Evolutionary conservation across 2,888 invertebrate species (phyloP).

Genomic region (Poecilobothrus nobilitatus): DNA sequence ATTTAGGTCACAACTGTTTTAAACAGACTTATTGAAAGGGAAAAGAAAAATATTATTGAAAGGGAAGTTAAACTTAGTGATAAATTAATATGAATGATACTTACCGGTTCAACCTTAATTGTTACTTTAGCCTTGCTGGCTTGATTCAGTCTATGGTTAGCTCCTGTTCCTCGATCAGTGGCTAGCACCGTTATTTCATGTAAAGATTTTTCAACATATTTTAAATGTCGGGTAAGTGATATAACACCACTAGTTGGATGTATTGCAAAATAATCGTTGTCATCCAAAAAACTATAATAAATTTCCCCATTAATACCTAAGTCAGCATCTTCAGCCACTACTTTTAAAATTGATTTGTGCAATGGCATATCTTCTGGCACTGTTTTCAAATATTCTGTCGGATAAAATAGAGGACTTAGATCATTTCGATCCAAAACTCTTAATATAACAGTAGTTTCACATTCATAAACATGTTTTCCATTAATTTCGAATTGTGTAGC

Average conservation of each 20-base stretch:
- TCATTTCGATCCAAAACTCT: conserved; percentile 79
- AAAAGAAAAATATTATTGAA: too few relatives aligned
- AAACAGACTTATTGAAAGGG: too few relatives aligned
- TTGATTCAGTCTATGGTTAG: conserved; percentile 42
- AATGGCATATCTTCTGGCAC: conserved; percentile 82
- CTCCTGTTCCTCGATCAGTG: conserved; percentile 67
- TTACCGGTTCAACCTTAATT: conserved; percentile 60
- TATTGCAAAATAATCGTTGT: conserved; percentile 78
- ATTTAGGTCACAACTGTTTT: too few relatives aligned
- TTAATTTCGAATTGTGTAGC: conserved; percentile 51
- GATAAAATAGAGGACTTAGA: conserved; percentile 87
- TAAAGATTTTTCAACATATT: conserved; percentile 58
- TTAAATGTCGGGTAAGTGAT: conserved; percentile 68
- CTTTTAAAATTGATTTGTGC: conserved; percentile 69
- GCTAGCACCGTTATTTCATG: conserved; percentile 75
- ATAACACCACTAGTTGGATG: conserved; percentile 89
- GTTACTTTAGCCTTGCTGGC: conserved; percentile 70
- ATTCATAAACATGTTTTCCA: conserved; percentile 54
- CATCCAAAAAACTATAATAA: conserved; percentile 83
- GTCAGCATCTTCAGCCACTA: conserved; percentile 91
- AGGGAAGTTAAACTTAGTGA: too few relatives aligned
- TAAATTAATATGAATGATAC: too few relatives aligned
- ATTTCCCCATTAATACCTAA: conserved; percentile 93
- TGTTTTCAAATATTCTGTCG: conserved; percentile 75
- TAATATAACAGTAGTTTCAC: conserved; percentile 63